Evolutionary conservation across 2,113 vertebrate species (phyloP).

Genomic region (human): DNA sequence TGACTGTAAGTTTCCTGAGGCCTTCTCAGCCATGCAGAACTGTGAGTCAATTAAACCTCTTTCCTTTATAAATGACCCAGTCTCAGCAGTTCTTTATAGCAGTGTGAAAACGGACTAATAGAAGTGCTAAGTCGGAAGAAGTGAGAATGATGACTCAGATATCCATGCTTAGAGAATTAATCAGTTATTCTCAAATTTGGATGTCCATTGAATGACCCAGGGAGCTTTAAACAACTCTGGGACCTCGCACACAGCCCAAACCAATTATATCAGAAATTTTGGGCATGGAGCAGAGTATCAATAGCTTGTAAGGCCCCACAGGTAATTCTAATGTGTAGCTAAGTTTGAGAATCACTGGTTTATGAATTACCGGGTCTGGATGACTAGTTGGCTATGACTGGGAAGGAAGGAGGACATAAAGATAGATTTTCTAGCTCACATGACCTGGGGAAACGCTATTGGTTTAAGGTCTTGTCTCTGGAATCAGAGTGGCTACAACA

Average conservation of each 20-base stretch:
- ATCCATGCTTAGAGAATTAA: not conserved
- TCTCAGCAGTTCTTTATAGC: no score
- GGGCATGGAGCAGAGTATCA: not conserved
- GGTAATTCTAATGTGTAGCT: not conserved
- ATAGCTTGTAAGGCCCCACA: not conserved
- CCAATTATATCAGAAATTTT: not conserved
- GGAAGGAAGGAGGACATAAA: not conserved
- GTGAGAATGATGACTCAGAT: not conserved
- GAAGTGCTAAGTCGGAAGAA: not conserved
- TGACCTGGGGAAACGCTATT: not conserved
- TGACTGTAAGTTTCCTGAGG: no score
- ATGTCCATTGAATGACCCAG: not conserved
- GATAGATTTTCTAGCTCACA: not conserved
- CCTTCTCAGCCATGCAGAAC: no score
- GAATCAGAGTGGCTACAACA: not conserved
- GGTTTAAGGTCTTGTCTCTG: not conserved
- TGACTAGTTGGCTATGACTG: not conserved
- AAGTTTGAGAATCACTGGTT: not conserved
- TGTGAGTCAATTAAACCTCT: no score
- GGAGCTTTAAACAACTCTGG: not conserved
- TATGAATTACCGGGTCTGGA: not conserved
- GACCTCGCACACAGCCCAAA: not conserved
- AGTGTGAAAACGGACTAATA: no score
- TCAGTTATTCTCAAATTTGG: not conserved
- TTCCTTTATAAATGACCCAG: no score